Percentiles rank a stretch among this genome's conserved stretches.
These are phyloP conservation scores for Barnardius zonarius DNA, from an alignment of 2,113 vertebrate species.

Conservation along the genomic window DNA sequence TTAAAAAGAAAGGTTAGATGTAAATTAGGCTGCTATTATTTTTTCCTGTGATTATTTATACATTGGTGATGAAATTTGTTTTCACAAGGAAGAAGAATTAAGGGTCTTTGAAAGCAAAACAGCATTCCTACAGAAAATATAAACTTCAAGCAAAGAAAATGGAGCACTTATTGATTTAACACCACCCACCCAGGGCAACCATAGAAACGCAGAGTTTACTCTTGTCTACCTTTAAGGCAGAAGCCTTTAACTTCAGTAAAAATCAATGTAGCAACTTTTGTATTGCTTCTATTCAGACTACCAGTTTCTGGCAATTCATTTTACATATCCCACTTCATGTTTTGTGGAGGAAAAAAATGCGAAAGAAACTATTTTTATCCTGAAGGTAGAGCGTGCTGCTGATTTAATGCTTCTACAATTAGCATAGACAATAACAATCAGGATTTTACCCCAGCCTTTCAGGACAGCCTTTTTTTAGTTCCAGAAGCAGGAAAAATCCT, in stretches of 20 bases:
- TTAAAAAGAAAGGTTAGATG: slow-evolving; percentile 79
- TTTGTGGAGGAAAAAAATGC: not conserved
- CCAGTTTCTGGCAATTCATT: not conserved
- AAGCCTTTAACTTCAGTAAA: not conserved
- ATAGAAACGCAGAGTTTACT: not conserved
- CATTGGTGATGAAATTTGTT: slow-evolving; percentile 60
- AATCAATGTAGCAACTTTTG: not conserved
- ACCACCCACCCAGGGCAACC: not conserved
- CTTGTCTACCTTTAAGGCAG: not conserved
- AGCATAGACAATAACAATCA: not conserved
- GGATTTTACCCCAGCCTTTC: not conserved
- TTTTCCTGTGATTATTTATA: slow-evolving; percentile 72
- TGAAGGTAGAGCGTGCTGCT: not conserved
- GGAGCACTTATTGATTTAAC: not conserved
- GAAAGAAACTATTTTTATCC: not conserved
- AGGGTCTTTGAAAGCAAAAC: slow-evolving; percentile 57
- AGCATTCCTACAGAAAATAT: slow-evolving; percentile 23
- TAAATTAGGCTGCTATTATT: slow-evolving; percentile 72
- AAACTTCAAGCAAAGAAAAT: slow-evolving; percentile 7
- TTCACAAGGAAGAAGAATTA: slow-evolving; percentile 54
- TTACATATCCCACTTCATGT: not conserved
- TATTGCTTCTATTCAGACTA: not conserved
- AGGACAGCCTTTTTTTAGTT: not conserved
- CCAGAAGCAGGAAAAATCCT: not conserved
- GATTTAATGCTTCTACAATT: not conserved